These are phyloP conservation scores for Cinclus mexicanus DNA, from an alignment of 2,113 vertebrate species.

Conservation along the genomic window DNA sequence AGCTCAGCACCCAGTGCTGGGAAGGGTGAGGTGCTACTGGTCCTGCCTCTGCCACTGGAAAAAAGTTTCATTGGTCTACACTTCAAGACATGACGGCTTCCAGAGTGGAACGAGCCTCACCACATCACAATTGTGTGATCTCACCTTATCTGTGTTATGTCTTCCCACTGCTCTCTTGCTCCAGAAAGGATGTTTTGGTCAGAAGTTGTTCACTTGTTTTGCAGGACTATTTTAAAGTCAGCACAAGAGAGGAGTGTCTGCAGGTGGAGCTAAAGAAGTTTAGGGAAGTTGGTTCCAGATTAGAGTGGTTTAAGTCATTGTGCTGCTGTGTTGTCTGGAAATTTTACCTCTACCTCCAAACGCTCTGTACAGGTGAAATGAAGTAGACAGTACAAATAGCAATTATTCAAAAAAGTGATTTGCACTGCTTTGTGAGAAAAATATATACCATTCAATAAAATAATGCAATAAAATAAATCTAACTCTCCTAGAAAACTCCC, in stretches of 20 bases:
- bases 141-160: background rate
- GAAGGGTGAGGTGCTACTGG: background rate
- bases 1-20: background rate
- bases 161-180: background rate
- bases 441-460: background rate
- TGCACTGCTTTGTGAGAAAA: background rate
- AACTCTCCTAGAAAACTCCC: background rate
- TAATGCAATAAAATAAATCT: background rate
- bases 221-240: background rate
- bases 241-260: background rate
- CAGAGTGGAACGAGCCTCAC: background rate
- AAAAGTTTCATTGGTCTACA: background rate
- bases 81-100: fast-evolving
- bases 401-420: background rate
- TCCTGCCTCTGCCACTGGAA: background rate
- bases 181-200: background rate
- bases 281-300: background rate
- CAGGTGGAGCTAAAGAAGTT: background rate
- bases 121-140: fast-evolving
- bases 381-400: background rate
- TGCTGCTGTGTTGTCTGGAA: background rate
- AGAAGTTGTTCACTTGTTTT: background rate
- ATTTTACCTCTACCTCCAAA: background rate
- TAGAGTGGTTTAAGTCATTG: background rate
- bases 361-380: background rate